phyloP scores from a whole-genome alignment of 2,113 vertebrate species.

The Myanophis thanlyinensis region DNA sequence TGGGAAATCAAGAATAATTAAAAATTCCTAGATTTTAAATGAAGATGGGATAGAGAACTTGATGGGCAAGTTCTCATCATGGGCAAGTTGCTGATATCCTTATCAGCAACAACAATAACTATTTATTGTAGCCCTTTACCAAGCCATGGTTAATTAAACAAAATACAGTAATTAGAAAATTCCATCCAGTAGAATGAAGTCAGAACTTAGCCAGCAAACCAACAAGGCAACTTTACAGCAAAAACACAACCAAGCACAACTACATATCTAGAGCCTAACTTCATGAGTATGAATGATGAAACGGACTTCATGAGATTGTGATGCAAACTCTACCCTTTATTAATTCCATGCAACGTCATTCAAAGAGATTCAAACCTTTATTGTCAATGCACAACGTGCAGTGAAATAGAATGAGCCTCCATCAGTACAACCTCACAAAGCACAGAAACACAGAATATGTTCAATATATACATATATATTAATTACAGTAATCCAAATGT shows the following conservation, averaged over 20 bases:
- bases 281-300: not conserved
- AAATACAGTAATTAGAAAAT: not conserved
- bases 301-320: not conserved
- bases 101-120: not conserved
- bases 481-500: not conserved
- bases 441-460: too few relatives aligned
- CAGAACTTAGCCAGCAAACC: not conserved
- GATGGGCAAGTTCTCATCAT: too few relatives aligned
- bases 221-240: not conserved
- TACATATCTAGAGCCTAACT: not conserved
- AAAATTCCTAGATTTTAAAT: not conserved
- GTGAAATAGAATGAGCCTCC: too few relatives aligned
- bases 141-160: not conserved
- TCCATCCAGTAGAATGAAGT: not conserved
- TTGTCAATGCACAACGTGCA: too few relatives aligned
- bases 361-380: too few relatives aligned
- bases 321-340: not conserved
- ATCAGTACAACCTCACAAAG: too few relatives aligned
- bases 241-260: not conserved
- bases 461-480: too few relatives aligned
- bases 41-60: not conserved
- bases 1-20: not conserved
- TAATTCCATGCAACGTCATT: not conserved
- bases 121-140: not conserved
- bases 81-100: too few relatives aligned